Evolutionary conservation across 2,113 vertebrate genomes (phyloP).

Genomic region (Vulpes ferrilata): DNA sequence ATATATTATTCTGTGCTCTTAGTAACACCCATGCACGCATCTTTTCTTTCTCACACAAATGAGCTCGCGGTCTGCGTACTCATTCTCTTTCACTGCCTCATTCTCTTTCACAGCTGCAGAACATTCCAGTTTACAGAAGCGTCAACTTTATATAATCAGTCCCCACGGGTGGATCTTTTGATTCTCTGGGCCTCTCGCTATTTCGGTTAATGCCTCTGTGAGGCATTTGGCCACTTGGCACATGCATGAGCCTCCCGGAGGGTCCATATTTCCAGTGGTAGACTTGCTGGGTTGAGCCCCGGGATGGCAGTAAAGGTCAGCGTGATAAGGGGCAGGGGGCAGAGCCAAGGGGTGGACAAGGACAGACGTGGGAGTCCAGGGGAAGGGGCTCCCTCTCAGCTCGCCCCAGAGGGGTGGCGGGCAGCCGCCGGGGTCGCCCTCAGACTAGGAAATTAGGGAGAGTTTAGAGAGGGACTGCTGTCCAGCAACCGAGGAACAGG

Average conservation of each 20-base stretch:
- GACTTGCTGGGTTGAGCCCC: not conserved
- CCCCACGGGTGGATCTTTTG: not conserved
- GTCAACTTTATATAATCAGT: not conserved
- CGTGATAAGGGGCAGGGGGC: not conserved
- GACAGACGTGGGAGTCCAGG: not conserved
- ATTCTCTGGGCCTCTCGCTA: not conserved
- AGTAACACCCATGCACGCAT: not conserved
- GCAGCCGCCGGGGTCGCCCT: not conserved
- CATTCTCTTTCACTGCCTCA: fast-evolving
- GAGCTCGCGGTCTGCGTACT: not conserved
- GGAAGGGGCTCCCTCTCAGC: fast-evolving
- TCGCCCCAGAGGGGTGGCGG: fast-evolving
- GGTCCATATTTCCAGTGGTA: not conserved
- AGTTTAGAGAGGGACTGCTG: not conserved
- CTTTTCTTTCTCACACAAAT: not conserved
- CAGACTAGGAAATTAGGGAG: not conserved
- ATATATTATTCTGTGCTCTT: not conserved
- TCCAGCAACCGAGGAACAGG: fast-evolving
- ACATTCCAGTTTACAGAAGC: not conserved
- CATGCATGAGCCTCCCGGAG: not conserved
- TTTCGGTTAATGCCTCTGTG: not conserved
- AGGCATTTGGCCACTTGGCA: not conserved
- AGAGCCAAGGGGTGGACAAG: not conserved
- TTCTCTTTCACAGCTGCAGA: not conserved
- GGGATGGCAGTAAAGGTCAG: not conserved